Percentiles rank a stretch among this genome's conserved stretches.
These are phyloP conservation scores for Myopa tessellatipennis DNA, from an alignment of 2,888 invertebrate species.

Conservation along the genomic window DNA sequence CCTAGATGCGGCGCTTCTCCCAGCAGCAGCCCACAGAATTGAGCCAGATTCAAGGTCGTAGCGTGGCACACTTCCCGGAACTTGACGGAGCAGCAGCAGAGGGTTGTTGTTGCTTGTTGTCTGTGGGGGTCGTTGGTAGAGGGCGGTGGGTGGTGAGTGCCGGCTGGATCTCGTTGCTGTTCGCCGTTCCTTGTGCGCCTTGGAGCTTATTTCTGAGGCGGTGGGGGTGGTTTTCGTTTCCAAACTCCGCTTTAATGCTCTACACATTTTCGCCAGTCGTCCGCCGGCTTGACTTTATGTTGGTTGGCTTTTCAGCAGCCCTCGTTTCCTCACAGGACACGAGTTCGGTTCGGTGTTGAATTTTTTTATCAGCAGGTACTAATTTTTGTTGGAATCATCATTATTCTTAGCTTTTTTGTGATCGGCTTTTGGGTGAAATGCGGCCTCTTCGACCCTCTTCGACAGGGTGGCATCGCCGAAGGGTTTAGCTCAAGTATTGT, in stretches of 20 bases:
- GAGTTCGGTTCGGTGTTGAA: neutral
- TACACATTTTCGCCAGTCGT: neutral
- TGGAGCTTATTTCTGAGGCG: neutral
- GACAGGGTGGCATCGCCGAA: neutral
- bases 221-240: neutral
- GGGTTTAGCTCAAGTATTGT: neutral
- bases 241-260: neutral
- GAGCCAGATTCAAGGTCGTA: slow-evolving; percentile 44
- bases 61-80: slow-evolving; percentile 36
- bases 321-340: neutral
- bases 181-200: neutral
- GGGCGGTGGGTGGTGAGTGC: neutral
- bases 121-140: neutral
- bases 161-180: neutral
- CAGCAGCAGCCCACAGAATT: neutral
- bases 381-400: slow-evolving; percentile 1
- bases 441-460: neutral
- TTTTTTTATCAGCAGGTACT: neutral
- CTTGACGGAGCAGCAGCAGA: slow-evolving; percentile 10
- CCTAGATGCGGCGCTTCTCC: too few relatives aligned
- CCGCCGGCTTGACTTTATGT: neutral
- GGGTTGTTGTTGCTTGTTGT: neutral
- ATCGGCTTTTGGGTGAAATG: neutral
- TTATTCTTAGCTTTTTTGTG: slow-evolving; percentile 1
- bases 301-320: neutral